phyloP scores from a whole-genome alignment of 2,888 invertebrate genomes.

The Graphium colonna region DNA sequence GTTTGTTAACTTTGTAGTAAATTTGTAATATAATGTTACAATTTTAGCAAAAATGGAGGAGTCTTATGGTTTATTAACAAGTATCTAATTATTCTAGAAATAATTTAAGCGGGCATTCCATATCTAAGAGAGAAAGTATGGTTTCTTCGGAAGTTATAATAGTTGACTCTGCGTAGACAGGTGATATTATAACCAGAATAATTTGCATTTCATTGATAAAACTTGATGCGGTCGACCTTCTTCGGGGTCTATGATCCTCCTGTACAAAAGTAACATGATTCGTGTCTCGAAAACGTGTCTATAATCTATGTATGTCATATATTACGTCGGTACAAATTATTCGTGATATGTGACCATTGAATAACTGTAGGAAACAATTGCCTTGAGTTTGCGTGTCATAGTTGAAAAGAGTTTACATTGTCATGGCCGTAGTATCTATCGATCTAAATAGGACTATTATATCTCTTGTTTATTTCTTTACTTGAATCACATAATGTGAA shows the following conservation, averaged over 20 bases:
- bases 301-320: neutral
- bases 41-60: too few relatives aligned
- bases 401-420: constrained; percentile 27
- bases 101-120: constrained; percentile 3
- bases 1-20: too few relatives aligned
- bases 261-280: neutral
- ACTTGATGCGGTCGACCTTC: constrained; percentile 30
- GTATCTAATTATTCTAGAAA: too few relatives aligned
- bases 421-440: constrained; percentile 27
- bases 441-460: constrained; percentile 1
- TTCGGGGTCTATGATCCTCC: constrained; percentile 24
- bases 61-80: too few relatives aligned
- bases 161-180: constrained; percentile 17
- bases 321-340: too few relatives aligned
- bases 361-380: neutral
- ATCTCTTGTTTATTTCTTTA: neutral
- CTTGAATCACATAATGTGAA: too few relatives aligned
- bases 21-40: too few relatives aligned
- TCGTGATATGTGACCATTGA: too few relatives aligned
- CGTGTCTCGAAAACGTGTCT: neutral
- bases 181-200: constrained; percentile 16
- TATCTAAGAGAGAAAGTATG: constrained; percentile 20
- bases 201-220: constrained; percentile 31
- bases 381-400: neutral
- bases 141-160: constrained; percentile 8